Percentiles rank a stretch among this genome's conserved stretches.
phyloP scores from a whole-genome alignment of 2,888 invertebrate genomes.

The Anthophora plumipes region DNA sequence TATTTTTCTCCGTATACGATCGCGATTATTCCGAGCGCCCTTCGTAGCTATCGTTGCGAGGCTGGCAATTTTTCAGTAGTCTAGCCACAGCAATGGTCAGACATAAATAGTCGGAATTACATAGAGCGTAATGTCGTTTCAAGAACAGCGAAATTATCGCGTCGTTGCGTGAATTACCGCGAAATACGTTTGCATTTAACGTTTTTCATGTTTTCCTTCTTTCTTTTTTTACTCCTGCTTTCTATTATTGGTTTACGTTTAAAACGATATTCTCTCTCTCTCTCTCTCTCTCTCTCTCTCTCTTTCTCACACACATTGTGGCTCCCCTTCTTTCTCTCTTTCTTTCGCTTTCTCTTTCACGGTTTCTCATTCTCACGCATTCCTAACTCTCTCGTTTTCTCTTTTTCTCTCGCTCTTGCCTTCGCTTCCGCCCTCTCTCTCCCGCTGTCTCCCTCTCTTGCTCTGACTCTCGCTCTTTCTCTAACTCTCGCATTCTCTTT shows the following conservation, averaged over 20 bases:
- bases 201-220: neutral
- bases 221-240: conserved; percentile 1
- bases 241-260: too few species aligned
- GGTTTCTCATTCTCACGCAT: neutral
- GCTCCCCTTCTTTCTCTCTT: neutral
- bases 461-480: neutral
- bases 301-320: neutral
- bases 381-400: neutral
- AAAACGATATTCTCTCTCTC: too few species aligned
- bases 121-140: conserved; percentile 12
- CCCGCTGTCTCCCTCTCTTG: neutral
- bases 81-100: conserved; percentile 19
- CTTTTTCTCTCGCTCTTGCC: too few species aligned
- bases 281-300: neutral
- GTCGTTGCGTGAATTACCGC: conserved; percentile 11
- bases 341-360: too few species aligned
- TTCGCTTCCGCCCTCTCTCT: neutral
- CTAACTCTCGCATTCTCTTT: neutral
- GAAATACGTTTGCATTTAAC: conserved; percentile 2
- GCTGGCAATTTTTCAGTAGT: conserved; percentile 29
- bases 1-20: conserved; percentile 23
- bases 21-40: neutral
- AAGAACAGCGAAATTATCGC: conserved; percentile 42
- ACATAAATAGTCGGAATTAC: conserved; percentile 31
- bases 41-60: neutral